Percentiles rank a stretch among this genome's conserved stretches.
These are phyloP conservation scores for Sphecodes monilicornis DNA, from an alignment of 2,888 invertebrate genomes.

Conservation along the genomic window DNA sequence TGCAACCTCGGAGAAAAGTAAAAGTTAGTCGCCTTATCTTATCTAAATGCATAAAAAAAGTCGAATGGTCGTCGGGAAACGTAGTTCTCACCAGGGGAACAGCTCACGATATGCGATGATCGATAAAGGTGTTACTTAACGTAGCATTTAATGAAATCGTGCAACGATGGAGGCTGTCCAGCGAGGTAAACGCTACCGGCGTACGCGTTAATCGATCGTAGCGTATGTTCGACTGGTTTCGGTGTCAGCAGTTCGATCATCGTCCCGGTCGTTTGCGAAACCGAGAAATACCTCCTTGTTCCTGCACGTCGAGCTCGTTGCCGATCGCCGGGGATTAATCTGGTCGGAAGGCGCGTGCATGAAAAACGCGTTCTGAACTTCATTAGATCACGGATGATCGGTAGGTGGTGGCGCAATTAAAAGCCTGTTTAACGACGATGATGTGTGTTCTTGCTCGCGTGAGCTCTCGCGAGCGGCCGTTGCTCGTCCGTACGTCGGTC, in stretches of 20 bases:
- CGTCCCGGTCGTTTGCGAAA: background rate
- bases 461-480: background rate
- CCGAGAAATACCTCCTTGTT: background rate
- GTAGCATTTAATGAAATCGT: background rate
- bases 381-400: constrained; percentile 25
- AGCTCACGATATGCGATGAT: background rate
- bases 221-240: background rate
- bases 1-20: background rate
- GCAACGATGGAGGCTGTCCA: background rate
- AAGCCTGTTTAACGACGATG: constrained; percentile 32
- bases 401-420: constrained; percentile 40
- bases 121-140: constrained; percentile 2
- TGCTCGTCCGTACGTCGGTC: background rate
- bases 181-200: background rate
- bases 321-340: background rate
- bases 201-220: background rate
- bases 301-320: background rate
- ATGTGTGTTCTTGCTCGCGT: constrained; percentile 2
- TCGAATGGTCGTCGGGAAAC: background rate
- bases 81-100: background rate
- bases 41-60: background rate
- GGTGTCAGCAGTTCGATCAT: constrained; percentile 9
- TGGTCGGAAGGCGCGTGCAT: background rate
- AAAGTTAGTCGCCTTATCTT: background rate
- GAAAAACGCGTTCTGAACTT: constrained; percentile 25